Evolutionary conservation across 2,888 invertebrate species (phyloP).

Genomic region (Cephus pygmeus): DNA sequence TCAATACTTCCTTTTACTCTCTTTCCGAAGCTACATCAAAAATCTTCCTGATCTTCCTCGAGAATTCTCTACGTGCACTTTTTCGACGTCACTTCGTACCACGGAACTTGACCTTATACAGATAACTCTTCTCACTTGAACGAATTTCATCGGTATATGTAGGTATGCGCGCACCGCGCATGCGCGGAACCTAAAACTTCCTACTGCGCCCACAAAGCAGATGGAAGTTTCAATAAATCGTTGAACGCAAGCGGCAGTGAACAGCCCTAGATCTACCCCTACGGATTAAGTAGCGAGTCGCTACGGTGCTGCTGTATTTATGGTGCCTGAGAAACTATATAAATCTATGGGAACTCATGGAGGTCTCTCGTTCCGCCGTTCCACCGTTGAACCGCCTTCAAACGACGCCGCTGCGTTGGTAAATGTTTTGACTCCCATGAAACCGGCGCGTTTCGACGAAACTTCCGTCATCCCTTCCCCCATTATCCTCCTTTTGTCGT

Average conservation of each 20-base stretch:
- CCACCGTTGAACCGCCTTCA: background rate
- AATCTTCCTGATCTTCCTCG: no score
- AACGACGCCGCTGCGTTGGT: constrained; percentile 10
- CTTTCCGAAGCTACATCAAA: no score
- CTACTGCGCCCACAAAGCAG: no score
- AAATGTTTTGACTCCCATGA: constrained; percentile 41
- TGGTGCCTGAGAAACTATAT: constrained; percentile 36
- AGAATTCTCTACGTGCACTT: no score
- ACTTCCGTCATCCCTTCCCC: constrained; percentile 21
- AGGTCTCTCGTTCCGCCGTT: constrained; percentile 15
- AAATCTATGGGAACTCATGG: constrained; percentile 41
- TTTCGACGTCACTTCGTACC: no score
- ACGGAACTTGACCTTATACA: no score
- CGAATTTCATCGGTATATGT: no score
- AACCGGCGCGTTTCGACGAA: constrained; percentile 20
- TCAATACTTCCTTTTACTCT: no score
- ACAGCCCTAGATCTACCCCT: constrained; percentile 35
- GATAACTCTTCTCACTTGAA: no score
- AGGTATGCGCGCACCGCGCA: background rate
- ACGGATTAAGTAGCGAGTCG: constrained; percentile 51
- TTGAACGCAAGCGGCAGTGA: constrained; percentile 25
- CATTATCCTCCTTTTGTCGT: constrained; percentile 38
- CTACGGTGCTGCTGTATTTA: constrained; percentile 40
- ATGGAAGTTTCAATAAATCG: background rate
- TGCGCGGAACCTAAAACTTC: background rate